Conservation (phyloP, 2,113 vertebrate genomes). For the Cochlearius cochlearius region DNA sequence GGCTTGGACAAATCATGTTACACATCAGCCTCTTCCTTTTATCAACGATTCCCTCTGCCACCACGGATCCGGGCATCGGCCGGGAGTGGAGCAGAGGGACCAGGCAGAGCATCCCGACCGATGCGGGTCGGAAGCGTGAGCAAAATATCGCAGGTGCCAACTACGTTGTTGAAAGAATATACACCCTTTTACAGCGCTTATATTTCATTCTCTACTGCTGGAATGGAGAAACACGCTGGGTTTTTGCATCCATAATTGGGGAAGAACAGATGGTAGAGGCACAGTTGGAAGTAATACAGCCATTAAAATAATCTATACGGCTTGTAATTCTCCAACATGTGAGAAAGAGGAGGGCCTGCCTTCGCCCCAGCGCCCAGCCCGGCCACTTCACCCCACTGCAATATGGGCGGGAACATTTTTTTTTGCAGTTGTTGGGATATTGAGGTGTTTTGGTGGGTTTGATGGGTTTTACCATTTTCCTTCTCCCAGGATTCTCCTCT, state of each 20-base stretch:
- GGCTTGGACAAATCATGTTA: neutral
- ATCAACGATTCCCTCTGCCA: neutral
- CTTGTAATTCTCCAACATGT: constrained; percentile 64
- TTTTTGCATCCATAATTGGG: constrained; percentile 78
- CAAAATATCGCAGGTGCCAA: constrained; percentile 57
- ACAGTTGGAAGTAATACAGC: constrained; percentile 72
- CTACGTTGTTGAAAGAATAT: constrained; percentile 67
- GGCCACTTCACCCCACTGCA: neutral
- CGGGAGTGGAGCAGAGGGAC: neutral
- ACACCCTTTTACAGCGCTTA: constrained; percentile 59
- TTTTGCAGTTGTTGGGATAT: neutral
- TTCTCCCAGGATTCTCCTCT: neutral
- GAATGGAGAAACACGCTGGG: constrained; percentile 77
- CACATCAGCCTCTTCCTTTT: neutral
- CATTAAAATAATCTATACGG: constrained; percentile 80
- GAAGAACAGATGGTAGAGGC: constrained; percentile 76
- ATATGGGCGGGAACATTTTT: neutral
- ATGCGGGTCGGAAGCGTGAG: neutral
- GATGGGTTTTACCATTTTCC: neutral
- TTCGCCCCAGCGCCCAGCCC: neutral
- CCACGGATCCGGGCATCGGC: fast-evolving
- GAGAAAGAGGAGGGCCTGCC: constrained; percentile 40
- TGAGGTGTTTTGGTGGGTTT: neutral
- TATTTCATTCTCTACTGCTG: constrained; percentile 78
- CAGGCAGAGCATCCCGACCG: neutral